These are phyloP conservation scores for Pararge aegeria DNA, from an alignment of 1,140 invertebrate genomes.

Conservation along the genomic window DNA sequence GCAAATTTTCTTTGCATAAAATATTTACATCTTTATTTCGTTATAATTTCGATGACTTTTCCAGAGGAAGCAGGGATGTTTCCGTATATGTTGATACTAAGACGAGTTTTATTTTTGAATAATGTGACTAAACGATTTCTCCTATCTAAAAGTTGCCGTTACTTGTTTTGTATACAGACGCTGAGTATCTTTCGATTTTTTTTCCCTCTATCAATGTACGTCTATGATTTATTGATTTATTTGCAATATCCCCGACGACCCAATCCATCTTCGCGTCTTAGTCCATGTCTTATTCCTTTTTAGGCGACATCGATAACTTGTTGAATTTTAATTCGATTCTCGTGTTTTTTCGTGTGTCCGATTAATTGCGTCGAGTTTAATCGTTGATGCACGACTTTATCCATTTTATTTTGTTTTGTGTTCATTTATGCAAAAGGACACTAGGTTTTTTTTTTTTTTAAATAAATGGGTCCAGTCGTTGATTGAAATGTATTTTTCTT, in stretches of 20 bases:
- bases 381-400: conserved; percentile 20
- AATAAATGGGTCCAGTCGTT: too few species aligned
- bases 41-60: too few species aligned
- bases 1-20: too few species aligned
- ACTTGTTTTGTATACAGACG: too few species aligned
- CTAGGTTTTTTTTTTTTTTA: background rate
- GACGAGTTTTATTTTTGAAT: too few species aligned
- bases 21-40: too few species aligned
- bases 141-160: too few species aligned
- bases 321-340: conserved; percentile 24
- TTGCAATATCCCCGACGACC: conserved; percentile 3
- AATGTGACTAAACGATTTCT: too few species aligned
- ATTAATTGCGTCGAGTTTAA: conserved; percentile 21
- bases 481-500: too few species aligned
- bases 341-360: conserved; percentile 17
- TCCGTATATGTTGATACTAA: too few species aligned
- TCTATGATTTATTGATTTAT: conserved; percentile 10
- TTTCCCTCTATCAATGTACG: background rate
- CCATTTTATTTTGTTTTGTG: conserved; percentile 9
- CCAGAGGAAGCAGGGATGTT: too few species aligned
- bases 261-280: conserved; percentile 21
- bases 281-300: conserved; percentile 16
- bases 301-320: conserved; percentile 19
- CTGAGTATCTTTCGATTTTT: background rate
- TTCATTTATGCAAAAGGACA: background rate